A percentile compares a stretch with the other conserved stretches of the same genome.
Evolutionary conservation across 2,113 vertebrate genomes (phyloP).

Genomic region (Oryctolagus cuniculus): mOryCun1.1 NC_091432.1:111806001-111806500

Average conservation of each 20-base stretch:
- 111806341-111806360: not conserved
- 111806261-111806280: not conserved
- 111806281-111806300: not conserved
- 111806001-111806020: not conserved
- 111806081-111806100: not conserved
- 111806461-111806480: no score
- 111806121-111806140: not conserved
- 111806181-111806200: not conserved
- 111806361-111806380: fast-evolving
- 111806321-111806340: not conserved
- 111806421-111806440: not conserved
- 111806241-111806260: not conserved
- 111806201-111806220: not conserved
- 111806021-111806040: not conserved
- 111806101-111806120: not conserved
- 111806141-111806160: not conserved
- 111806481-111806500: not conserved
- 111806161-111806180: not conserved
- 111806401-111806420: not conserved
- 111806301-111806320: not conserved
- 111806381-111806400: no score
- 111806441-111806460: not conserved
- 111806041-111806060: fast-evolving
- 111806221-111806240: not conserved
- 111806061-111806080: not conserved